Percentiles rank a stretch among this genome's conserved stretches.
phyloP scores from a whole-genome alignment of 2,113 vertebrate species.

The Oenanthe melanoleuca region DNA sequence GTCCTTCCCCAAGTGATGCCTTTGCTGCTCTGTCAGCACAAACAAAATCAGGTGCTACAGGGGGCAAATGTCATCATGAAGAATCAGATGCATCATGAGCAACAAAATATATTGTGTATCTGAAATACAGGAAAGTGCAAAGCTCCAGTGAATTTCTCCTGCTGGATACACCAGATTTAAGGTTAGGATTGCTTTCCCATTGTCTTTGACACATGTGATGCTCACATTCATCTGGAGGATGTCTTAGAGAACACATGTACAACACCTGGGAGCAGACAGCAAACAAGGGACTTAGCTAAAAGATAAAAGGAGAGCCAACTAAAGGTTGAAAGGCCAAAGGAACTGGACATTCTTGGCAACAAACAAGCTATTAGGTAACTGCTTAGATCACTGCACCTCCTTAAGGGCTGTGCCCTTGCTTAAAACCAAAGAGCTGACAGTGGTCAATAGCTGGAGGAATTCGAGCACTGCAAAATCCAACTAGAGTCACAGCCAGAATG shows the following conservation, averaged over 20 bases:
- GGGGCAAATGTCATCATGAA: not conserved
- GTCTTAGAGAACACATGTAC: not conserved
- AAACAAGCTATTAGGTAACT: not conserved
- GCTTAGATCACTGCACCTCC: not conserved
- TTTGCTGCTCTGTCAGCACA: not conserved
- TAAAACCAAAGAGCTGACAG: not conserved
- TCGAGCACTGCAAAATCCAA: not conserved
- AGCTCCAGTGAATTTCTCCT: not conserved
- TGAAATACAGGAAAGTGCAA: not conserved
- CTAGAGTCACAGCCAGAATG: not conserved
- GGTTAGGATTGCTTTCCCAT: not conserved
- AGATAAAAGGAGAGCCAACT: not conserved
- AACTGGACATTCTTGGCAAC: not conserved
- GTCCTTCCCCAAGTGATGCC: not conserved
- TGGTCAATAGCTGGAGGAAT: not conserved
- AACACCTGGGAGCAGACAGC: not conserved
- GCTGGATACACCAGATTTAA: not conserved
- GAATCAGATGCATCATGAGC: not conserved
- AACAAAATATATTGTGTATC: fast-evolving
- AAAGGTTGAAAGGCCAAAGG: not conserved
- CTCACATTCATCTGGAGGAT: not conserved
- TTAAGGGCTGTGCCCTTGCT: not conserved
- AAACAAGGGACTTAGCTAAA: not conserved
- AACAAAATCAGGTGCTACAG: not conserved
- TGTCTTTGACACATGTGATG: not conserved